Conservation (phyloP, 2,888 invertebrate genomes). For the Orchesella flavescens region DNA sequence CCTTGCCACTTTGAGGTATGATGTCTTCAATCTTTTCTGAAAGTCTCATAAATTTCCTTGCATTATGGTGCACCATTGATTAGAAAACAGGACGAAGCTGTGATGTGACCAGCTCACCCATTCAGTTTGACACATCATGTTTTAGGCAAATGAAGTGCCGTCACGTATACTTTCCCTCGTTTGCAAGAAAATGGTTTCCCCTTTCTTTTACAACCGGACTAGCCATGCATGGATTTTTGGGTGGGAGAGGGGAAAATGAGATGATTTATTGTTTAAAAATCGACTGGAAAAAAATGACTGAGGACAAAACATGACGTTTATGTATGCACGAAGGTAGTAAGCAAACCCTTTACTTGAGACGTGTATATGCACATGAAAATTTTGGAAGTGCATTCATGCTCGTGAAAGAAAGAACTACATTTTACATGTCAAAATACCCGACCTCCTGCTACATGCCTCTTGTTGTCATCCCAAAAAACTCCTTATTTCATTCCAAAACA, state of each 20-base stretch:
- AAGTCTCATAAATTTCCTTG: too few species aligned
- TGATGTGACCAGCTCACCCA: too few species aligned
- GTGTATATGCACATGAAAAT: not conserved
- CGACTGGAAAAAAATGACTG: slow-evolving; percentile 10
- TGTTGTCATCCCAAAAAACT: not conserved
- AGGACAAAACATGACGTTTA: slow-evolving; percentile 11
- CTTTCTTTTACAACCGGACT: not conserved
- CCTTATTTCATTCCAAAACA: too few species aligned
- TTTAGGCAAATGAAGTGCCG: not conserved
- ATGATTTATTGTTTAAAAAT: slow-evolving; percentile 13
- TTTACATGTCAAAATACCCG: too few species aligned
- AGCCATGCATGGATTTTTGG: not conserved
- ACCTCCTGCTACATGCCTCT: not conserved
- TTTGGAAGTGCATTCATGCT: too few species aligned
- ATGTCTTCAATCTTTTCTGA: too few species aligned
- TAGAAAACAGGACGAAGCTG: too few species aligned
- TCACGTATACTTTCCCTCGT: not conserved
- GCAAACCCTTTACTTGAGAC: not conserved
- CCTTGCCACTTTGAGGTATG: too few species aligned
- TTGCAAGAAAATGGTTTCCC: not conserved
- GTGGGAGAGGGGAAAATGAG: not conserved
- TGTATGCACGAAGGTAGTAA: not conserved
- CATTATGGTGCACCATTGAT: too few species aligned
- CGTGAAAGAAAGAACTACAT: too few species aligned
- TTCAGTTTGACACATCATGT: not conserved